Evolutionary conservation across 2,888 invertebrate genomes (phyloP).

Genomic region (Ophion ventricosus): DNA sequence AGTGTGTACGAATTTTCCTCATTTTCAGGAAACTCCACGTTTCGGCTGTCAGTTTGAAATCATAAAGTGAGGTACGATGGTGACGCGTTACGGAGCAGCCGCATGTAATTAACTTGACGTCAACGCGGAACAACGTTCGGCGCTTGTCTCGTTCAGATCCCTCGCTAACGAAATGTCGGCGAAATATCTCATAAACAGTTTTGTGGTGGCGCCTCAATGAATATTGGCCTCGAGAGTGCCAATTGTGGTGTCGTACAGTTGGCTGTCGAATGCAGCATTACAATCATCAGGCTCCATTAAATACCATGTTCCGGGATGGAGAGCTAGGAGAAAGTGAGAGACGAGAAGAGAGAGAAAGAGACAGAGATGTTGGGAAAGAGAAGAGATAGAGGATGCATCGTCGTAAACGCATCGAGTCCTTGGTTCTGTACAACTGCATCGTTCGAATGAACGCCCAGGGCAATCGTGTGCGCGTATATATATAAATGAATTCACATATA

Average conservation of each 20-base stretch:
- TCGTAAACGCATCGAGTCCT: conserved; percentile 55
- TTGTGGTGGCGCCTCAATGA: neutral
- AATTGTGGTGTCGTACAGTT: conserved; percentile 49
- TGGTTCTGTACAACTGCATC: conserved; percentile 42
- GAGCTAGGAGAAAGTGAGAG: neutral
- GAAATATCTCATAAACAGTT: neutral
- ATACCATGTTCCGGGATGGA: conserved; percentile 16
- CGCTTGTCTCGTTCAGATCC: neutral
- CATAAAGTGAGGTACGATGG: neutral
- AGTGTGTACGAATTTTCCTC: neutral
- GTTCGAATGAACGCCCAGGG: conserved; percentile 52
- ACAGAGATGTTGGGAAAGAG: conserved; percentile 19
- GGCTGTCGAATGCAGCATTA: conserved; percentile 53
- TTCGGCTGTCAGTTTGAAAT: neutral
- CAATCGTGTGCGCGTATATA: conserved; percentile 33
- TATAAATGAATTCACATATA: conserved; percentile 13
- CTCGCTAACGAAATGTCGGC: neutral
- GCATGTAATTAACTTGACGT: neutral
- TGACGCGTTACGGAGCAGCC: neutral
- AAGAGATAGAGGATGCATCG: conserved; percentile 16
- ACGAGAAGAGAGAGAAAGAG: conserved; percentile 9
- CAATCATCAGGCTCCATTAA: conserved; percentile 55
- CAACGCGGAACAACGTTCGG: neutral
- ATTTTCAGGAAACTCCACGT: neutral
- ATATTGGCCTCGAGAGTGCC: conserved; percentile 32